Evolutionary conservation across 2,113 vertebrate species (phyloP), one percentile per base, ranked within the genome.

Genomic region (Neogale vison): DNA sequence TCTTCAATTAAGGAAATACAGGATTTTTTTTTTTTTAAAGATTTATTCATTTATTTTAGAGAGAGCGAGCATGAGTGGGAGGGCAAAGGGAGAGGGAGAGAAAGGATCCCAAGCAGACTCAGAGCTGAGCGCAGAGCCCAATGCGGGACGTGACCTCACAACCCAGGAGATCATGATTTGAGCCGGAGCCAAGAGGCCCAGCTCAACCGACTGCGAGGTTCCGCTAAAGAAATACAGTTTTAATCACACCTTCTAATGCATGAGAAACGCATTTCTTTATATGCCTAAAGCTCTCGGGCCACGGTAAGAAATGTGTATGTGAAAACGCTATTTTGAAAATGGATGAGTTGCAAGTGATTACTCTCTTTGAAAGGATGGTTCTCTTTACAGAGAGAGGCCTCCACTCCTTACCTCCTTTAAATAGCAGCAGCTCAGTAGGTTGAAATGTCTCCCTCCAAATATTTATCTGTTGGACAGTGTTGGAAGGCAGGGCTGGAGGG

Each of bases 361-460:
- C 31, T 91, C 77, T 87, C 8, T 85, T 86, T 6, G 20, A 31
- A 87, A 90, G 23, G 34, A 86, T 26, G 52, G 2, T 45, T 67
- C 72, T 79, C n/a, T 82, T 82, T 71, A 76, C 36, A 47, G 29
- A 88, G 45, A 45, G 39, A 84, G 77, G 59, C 87, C 80, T 69
- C 59, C 34, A 34, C 59, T 86, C 57, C 1, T 23, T 83, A 29
- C 24, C 39, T 29, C 39, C 83, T 80, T 95, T 97, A 95, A 96
- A 77, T 96, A 93, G 95, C 92, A 71, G 47, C 93, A 36, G 34
- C 76, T 96, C 71, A 4, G 42, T 69, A 79, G 74, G 61, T 80
- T 82, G 90, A 97, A 93, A 92, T 96, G 83, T 87, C 97, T 94
- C 63, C 79, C 89, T 93, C 26, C 80, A 95, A 96, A 96, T 97